Evolutionary conservation across 2,888 invertebrate genomes (phyloP), one percentile per base, ranked within the genome.

Genomic region (Eupelmus urozonus): DNA sequence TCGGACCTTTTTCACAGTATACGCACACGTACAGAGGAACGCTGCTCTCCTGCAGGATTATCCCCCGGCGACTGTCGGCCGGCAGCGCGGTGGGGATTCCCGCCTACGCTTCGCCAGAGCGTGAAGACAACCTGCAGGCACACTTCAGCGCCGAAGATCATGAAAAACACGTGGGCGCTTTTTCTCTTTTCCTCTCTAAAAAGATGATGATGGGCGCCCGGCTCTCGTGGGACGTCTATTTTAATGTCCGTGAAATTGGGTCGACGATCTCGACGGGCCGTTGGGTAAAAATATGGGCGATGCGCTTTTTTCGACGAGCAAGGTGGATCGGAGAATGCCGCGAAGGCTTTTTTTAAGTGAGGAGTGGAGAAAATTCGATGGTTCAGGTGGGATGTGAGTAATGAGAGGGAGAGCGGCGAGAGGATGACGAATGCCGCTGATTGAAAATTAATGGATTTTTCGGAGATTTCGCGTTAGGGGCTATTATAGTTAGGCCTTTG

Each of bases 241-340:
- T 62, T 71, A 71, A 71, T 45, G 18, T 60, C 62, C 62, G 25
- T 71, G 53, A 71, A 71, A 71, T 71, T 71, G 40, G 49, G 40
- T 62, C 71, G 62, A 53, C 27, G n/a, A 9, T 16, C 29, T 16
- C 29, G 25, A 23, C 2, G 45, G 29, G 40, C n/a, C 5, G 63
- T 42, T 34, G 25, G 5, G 45, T 23, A 42, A 25, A 63, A 40
- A 34, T 3, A 34, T 34, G 3, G 34, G 34, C 34, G 34, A 5
- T 34, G 34, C 9, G 34, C n/a, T n/a, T n/a, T n/a, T n/a, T n/a
- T n/a, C n/a, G n/a, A 34, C 3, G 9, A 34, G 34, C 34, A 34
- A 34, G 34, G 9, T 5, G n/a, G n/a, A n/a, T n/a, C n/a, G n/a
- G n/a, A n/a, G n/a, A n/a, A n/a, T n/a, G n/a, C n/a, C n/a, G n/a